Conservation (phyloP, 37 sponge, comb jelly and placozoan species). For the Spongilla lacustris region DNA sequence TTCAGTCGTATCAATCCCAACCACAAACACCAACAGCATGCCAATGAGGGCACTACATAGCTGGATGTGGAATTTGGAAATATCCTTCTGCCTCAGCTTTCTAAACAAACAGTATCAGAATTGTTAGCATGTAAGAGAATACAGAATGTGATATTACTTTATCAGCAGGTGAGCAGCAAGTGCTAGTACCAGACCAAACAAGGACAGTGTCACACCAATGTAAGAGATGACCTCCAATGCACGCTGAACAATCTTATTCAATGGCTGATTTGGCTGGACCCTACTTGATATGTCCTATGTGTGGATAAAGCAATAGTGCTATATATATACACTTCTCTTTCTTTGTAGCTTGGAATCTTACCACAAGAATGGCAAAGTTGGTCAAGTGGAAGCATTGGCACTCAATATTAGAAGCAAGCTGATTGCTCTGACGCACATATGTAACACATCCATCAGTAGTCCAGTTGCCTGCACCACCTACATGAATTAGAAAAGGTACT, state of each 20-base stretch:
- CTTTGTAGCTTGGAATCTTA: background rate
- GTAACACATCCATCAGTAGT: slow-evolving; percentile 29
- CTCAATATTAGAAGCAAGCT: background rate
- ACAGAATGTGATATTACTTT: slow-evolving; percentile 15
- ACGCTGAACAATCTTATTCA: background rate
- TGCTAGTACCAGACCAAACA: slow-evolving; percentile 26
- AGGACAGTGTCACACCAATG: slow-evolving; percentile 41
- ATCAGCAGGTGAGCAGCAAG: slow-evolving; percentile 35
- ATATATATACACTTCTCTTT: background rate
- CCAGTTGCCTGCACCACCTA: slow-evolving; percentile 45
- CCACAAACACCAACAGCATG: slow-evolving; percentile 57
- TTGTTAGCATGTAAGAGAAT: no score
- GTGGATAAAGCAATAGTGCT: background rate
- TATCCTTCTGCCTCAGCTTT: slow-evolving; percentile 26
- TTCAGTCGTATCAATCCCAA: slow-evolving; percentile 45
- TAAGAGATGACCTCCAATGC: slow-evolving; percentile 35
- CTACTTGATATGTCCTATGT: background rate
- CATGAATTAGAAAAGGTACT: background rate
- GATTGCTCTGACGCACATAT: background rate
- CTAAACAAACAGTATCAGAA: slow-evolving; percentile 22
- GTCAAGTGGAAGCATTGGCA: slow-evolving; percentile 55
- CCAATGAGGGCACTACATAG: slow-evolving; percentile 36
- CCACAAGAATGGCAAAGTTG: slow-evolving; percentile 64
- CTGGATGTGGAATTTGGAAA: slow-evolving; percentile 46
- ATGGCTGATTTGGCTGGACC: no score